Percentiles rank a stretch among this genome's conserved stretches.
Conservation (phyloP, 2,113 vertebrate species). For the Ameiurus melas region DNA sequence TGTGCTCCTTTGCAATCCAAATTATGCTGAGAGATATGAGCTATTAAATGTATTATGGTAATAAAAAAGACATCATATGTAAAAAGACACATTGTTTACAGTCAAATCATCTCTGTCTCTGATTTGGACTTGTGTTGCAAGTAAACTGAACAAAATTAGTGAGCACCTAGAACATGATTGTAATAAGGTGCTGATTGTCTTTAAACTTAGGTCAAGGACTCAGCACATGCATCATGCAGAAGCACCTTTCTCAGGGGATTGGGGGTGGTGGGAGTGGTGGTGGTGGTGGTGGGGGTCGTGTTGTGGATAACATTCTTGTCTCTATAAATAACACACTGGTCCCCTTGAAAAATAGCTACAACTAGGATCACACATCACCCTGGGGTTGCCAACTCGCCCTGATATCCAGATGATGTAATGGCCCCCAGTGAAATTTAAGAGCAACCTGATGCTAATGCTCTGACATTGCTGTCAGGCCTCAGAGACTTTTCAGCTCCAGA, state of each 20-base stretch:
- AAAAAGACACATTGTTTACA: neutral
- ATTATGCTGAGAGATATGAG: neutral
- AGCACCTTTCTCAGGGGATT: constrained; percentile 40
- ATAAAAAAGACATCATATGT: neutral
- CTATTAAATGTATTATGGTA: neutral
- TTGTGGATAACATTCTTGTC: constrained; percentile 16
- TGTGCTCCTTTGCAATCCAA: neutral
- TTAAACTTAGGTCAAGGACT: neutral
- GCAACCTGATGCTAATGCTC: constrained; percentile 46
- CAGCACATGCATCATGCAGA: constrained; percentile 43
- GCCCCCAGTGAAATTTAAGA: constrained; percentile 37
- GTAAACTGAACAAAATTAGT: neutral
- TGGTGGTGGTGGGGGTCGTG: too few species aligned
- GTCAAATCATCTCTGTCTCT: neutral
- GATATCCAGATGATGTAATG: constrained; percentile 56
- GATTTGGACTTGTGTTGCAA: neutral
- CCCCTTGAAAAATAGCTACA: constrained; percentile 49
- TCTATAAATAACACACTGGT: constrained; percentile 51
- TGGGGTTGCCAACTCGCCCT: constrained; percentile 32
- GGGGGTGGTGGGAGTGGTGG: neutral
- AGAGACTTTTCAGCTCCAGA: constrained; percentile 50
- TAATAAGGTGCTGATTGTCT: neutral
- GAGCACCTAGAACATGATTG: neutral
- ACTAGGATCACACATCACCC: constrained; percentile 42
- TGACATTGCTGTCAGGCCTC: constrained; percentile 42